phyloP scores from a whole-genome alignment of 2,113 vertebrate species.

The Grus americana region DNA sequence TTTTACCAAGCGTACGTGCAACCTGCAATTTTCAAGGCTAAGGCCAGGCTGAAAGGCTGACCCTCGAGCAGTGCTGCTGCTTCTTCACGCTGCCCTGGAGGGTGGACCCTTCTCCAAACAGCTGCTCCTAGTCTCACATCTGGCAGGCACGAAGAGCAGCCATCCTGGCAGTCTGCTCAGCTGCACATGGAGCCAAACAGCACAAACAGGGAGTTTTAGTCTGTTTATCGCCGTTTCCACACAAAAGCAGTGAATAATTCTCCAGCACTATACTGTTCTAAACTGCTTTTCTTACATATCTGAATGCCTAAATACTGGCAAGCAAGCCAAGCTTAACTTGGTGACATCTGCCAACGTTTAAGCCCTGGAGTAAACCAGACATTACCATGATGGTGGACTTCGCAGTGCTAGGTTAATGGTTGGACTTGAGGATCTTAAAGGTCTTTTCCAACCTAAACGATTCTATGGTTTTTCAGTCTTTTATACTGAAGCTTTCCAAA shows the following conservation, averaged over 20 bases:
- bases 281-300: neutral
- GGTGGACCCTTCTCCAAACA: neutral
- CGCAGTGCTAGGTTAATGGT: too few relatives aligned
- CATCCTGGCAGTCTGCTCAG: neutral
- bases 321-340: neutral
- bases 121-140: neutral
- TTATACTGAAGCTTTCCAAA: neutral
- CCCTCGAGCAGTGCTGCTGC: neutral
- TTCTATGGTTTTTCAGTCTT: neutral
- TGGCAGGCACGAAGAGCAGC: neutral
- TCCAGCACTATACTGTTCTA: neutral
- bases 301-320: neutral
- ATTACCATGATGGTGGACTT: too few relatives aligned
- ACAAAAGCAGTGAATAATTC: neutral
- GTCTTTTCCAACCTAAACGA: too few relatives aligned
- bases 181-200: neutral
- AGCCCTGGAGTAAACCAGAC: neutral
- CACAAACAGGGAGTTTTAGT: too few relatives aligned
- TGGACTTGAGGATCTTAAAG: too few relatives aligned
- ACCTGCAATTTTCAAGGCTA: neutral
- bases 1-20: neutral
- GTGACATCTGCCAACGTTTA: neutral
- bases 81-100: fast-evolving
- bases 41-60: neutral
- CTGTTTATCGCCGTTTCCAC: neutral